Conservation (phyloP, 2,888 invertebrate species). For the Busseola fusca region DNA sequence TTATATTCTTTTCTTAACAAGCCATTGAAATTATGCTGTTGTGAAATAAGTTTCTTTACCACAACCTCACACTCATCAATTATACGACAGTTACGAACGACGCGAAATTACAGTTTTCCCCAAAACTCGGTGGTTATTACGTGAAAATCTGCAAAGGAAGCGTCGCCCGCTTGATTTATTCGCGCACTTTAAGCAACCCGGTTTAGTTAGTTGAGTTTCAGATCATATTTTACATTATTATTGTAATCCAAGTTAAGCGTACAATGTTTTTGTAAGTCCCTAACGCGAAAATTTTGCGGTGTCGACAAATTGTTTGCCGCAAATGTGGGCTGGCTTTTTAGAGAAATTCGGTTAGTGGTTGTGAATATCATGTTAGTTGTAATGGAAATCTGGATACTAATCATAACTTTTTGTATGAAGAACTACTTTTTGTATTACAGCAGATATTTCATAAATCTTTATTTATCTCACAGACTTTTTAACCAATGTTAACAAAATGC, state of each 20-base stretch:
- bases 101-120: slow-evolving; percentile 34
- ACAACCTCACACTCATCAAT: slow-evolving; percentile 34
- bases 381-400: background rate
- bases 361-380: background rate
- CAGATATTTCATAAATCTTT: background rate
- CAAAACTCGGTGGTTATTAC: slow-evolving; percentile 71
- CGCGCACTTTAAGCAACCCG: slow-evolving; percentile 66
- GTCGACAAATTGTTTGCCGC: slow-evolving; percentile 33
- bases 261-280: slow-evolving; percentile 44
- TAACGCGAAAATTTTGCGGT: slow-evolving; percentile 32
- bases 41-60: slow-evolving; percentile 18
- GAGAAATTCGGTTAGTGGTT: slow-evolving; percentile 4
- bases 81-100: slow-evolving; percentile 43
- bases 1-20: background rate
- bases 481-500: no score
- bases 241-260: slow-evolving; percentile 46
- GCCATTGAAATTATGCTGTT: slow-evolving; percentile 31
- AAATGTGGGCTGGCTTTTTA: slow-evolving; percentile 17
- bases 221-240: slow-evolving; percentile 63
- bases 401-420: background rate
- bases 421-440: no score
- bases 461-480: no score
- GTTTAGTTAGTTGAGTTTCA: slow-evolving; percentile 55
- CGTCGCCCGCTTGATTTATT: slow-evolving; percentile 74
- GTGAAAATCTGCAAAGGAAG: slow-evolving; percentile 74